Conservation (phyloP, 2,888 invertebrate species). For the Corythucha ciliata region DNA sequence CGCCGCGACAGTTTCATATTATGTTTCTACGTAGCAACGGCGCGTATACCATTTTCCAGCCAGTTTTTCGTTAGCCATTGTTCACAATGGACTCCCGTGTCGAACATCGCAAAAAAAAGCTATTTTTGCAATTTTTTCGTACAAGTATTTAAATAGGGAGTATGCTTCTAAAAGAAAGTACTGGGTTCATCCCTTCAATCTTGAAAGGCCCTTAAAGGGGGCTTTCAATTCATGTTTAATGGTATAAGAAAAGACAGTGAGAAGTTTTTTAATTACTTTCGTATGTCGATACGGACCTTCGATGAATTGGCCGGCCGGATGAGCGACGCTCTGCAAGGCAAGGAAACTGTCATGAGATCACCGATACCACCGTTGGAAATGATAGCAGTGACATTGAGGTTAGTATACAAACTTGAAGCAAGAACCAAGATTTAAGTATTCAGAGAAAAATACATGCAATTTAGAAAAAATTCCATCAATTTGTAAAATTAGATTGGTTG, state of each 20-base stretch:
- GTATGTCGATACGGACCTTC: slow-evolving; percentile 16
- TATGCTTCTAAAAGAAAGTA: slow-evolving; percentile 7
- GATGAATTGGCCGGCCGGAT: background rate
- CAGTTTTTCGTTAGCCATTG: too few species aligned
- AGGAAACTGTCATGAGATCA: slow-evolving; percentile 8
- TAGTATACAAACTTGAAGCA: too few species aligned
- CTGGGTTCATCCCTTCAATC: slow-evolving; percentile 15
- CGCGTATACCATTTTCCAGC: too few species aligned
- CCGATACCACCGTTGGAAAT: slow-evolving; percentile 6
- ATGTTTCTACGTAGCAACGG: too few species aligned
- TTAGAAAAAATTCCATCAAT: too few species aligned
- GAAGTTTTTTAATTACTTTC: slow-evolving; percentile 20
- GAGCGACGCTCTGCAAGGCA: background rate
- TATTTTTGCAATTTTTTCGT: slow-evolving; percentile 3
- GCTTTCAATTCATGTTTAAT: slow-evolving; percentile 5
- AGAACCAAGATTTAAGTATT: too few species aligned
- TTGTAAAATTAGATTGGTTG: too few species aligned
- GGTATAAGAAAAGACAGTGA: slow-evolving; percentile 10
- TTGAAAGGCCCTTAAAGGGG: slow-evolving; percentile 14
- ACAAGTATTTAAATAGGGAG: background rate
- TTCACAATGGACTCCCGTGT: too few species aligned
- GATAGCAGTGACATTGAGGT: slow-evolving; percentile 14
- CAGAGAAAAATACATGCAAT: too few species aligned
- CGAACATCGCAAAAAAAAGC: slow-evolving; percentile 5
- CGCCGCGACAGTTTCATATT: too few species aligned